Evolutionary conservation across 2,113 vertebrate genomes (phyloP).

Genomic region (Upupa epops): DNA sequence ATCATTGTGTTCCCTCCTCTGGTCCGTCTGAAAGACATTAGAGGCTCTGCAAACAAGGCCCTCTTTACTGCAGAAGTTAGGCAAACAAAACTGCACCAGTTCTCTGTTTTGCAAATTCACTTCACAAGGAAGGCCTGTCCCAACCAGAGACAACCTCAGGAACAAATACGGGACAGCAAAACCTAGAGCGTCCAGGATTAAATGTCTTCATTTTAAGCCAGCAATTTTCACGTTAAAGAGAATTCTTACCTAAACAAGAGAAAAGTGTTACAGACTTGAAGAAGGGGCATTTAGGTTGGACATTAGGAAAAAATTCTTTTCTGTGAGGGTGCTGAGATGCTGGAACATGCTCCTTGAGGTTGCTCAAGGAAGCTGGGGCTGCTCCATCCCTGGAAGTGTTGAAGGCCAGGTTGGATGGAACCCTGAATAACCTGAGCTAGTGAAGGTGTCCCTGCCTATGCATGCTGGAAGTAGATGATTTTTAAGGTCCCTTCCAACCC

Average conservation of each 20-base stretch:
- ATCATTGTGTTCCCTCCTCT: background rate
- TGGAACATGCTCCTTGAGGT: too few relatives aligned
- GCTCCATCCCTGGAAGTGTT: too few relatives aligned
- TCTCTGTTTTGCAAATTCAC: background rate
- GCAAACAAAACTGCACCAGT: background rate
- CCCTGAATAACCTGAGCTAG: too few relatives aligned
- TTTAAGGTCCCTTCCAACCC: too few relatives aligned
- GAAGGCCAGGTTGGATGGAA: too few relatives aligned
- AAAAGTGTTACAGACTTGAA: too few relatives aligned
- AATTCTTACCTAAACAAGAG: background rate
- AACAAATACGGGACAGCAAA: conserved; percentile 1
- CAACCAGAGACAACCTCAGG: background rate
- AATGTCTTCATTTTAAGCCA: background rate
- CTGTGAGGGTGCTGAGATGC: too few relatives aligned
- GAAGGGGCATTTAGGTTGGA: too few relatives aligned
- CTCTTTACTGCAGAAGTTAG: background rate
- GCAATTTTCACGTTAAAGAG: background rate
- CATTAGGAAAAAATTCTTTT: too few relatives aligned
- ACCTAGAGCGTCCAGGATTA: background rate
- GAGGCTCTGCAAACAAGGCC: background rate
- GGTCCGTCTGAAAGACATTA: background rate
- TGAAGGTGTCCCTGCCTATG: too few relatives aligned
- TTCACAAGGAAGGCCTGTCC: background rate
- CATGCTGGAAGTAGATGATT: too few relatives aligned
- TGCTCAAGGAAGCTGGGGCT: too few relatives aligned